Base-by-base conservation (phyloP, 2,797 vertebrate genomes). In the Molothrus ater region DNA sequence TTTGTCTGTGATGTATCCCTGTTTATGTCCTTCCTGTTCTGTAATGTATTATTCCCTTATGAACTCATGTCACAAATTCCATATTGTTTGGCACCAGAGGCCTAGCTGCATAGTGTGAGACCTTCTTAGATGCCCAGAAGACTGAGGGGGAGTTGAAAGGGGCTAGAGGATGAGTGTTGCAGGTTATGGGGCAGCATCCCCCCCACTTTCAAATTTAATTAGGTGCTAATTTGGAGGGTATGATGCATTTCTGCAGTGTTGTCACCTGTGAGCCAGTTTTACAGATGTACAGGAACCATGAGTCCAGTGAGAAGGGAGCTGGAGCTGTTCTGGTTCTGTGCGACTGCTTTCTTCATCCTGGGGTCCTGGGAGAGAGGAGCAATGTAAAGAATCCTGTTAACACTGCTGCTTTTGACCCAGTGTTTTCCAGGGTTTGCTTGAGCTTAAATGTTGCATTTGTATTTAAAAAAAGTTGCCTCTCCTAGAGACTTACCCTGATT, bases 391-490 rank as follows among this genome's bases (percentile, higher is more conserved):
- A 16, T 40, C 16, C 43, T 45, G 9, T 56, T 63, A 88, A n/a
- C 9, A 43, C 22, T 42, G 13, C 65, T 51, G 59, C 43, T 70
- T 79, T 43, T 78, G 18, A 86, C 45, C 25, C n/a, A 3, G 13
- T 40, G 38, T 76, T 85, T 82, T 40, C 59, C 45, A 50, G 38
- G 38, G 9, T 56, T 90, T 84, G 11, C 66, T 92, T 61, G 36
- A 91, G 82, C 50, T 87, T 80, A 85, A 93, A 63, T 80, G 36
- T 32, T 86, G 63, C 60, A 83, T 86, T 90, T 96, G 66, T 90
- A 94, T 69, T 66, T 66, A 84, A 47, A 92, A 92, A 91, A 73
- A 61, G 51, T 81, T 95, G 79, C 38, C 66, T 95, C 10, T 93
- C 51, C 84, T 68, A 81, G 20, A 96, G 63, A 65, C 19, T 86